Base-by-base conservation (phyloP, 2,113 vertebrate species). In the Microtus oregoni region DNA sequence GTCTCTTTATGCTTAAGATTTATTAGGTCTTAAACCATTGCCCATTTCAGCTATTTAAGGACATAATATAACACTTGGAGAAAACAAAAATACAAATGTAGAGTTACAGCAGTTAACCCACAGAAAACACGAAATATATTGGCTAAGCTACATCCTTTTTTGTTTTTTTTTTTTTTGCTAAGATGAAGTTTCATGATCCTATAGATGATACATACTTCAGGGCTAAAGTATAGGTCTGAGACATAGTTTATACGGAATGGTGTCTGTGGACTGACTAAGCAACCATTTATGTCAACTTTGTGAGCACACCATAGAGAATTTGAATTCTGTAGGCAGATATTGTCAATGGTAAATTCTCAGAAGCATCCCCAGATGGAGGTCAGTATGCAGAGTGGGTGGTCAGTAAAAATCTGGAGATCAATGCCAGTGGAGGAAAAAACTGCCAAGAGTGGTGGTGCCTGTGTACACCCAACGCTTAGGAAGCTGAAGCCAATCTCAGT, bases 1-100 rank as follows among this genome's bases (percentile, higher is more conserved):
- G n/a, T 82, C 24, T 90, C 32, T 86, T 91, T 92, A 38, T 72
- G 65, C 55, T 68, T 63, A 89, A 52, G 44, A 96, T 68, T 87
- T 95, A 94, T 50, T 92, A 55, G 65, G 15, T 3, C 12, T 83
- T 92, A 44, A 81, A 32, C 32, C 10, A 28, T 1, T 87, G 63
- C 81, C 50, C 26, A 58, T 63, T 82, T 78, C 47, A 87, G 65
- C 88, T 92, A 94, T 58, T 93, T 50, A 81, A 63, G 32, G 14
- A 24, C 73, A 67, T 76, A 70, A 68, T 9, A 44, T 4, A 76
- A 15, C 35, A n/a, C 78, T 55, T 73, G 13, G 61, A 12, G 20
- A 95, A 96, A 91, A 77, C 28, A 52, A 4, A 26, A 92, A 91
- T 10, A 79, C 41, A 86, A 26, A 65, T 6, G 2, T 24, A 81